These are phyloP conservation scores for Loripinus fragilis DNA, from an alignment of 2,888 invertebrate genomes.

Conservation along the genomic window DNA sequence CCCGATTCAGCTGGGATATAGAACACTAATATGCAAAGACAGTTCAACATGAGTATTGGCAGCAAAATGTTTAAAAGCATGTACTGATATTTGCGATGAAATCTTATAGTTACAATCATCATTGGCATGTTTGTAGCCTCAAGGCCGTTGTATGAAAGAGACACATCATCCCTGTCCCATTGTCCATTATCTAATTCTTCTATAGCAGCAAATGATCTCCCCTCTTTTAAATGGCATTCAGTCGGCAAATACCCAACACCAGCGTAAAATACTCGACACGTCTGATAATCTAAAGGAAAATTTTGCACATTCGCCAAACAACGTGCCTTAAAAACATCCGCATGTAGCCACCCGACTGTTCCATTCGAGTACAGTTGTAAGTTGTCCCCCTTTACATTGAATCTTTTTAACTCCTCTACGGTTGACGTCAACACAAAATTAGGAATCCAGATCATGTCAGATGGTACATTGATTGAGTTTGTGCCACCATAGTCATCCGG, in stretches of 20 bases:
- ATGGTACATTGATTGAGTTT: neutral
- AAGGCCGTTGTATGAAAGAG: neutral
- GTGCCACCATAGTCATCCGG: neutral
- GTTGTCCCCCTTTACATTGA: neutral
- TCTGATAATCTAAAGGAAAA: neutral
- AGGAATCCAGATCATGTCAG: neutral
- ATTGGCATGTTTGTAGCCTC: neutral
- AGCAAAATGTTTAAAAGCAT: neutral
- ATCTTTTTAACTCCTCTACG: neutral
- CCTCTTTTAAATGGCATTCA: neutral
- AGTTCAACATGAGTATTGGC: neutral
- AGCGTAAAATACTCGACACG: neutral
- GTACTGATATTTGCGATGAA: neutral
- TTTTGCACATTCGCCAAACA: neutral
- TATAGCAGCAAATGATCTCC: neutral
- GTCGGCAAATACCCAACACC: neutral
- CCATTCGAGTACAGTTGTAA: neutral
- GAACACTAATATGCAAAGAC: neutral
- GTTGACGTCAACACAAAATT: neutral
- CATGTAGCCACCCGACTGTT: neutral
- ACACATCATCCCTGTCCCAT: neutral
- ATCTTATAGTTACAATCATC: neutral
- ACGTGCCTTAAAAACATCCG: neutral
- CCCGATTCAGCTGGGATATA: neutral
- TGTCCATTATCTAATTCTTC: neutral